Evolutionary conservation across 2,888 invertebrate species (phyloP).

Genomic region (Furcula furcula): DNA sequence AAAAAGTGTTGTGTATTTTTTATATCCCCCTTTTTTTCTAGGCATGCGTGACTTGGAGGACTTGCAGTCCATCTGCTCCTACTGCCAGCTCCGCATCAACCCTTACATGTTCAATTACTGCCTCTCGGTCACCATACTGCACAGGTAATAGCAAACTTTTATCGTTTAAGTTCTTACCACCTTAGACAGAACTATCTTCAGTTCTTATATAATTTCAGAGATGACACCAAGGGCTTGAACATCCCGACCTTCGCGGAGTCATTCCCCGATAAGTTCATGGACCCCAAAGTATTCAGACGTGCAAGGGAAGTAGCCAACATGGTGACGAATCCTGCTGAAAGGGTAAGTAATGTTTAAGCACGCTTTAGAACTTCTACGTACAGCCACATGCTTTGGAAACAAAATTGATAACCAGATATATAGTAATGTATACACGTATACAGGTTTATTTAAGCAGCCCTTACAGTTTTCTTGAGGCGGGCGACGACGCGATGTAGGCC

Average conservation of each 20-base stretch:
- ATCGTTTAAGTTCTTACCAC: background rate
- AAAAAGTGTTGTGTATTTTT: too few species aligned
- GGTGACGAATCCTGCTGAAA: slow-evolving; percentile 80
- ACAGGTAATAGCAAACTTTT: slow-evolving; percentile 69
- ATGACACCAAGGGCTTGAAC: slow-evolving; percentile 85
- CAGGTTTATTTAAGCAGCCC: too few species aligned
- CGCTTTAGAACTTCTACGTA: too few species aligned
- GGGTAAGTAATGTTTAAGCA: slow-evolving; percentile 83
- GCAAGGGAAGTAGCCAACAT: slow-evolving; percentile 87
- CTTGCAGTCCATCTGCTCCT: slow-evolving; percentile 84
- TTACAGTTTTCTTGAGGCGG: too few species aligned
- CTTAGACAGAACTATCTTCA: background rate
- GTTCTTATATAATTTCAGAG: slow-evolving; percentile 39
- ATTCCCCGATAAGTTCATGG: slow-evolving; percentile 92
- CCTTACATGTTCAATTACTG: slow-evolving; percentile 89
- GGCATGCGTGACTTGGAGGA: slow-evolving; percentile 87
- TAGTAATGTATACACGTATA: too few species aligned
- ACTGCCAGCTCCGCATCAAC: slow-evolving; percentile 86
- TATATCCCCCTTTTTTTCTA: slow-evolving; percentile 32
- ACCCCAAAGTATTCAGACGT: slow-evolving; percentile 85
- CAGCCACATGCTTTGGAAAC: too few species aligned
- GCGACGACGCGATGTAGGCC: too few species aligned
- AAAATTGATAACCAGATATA: too few species aligned
- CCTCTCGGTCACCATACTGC: slow-evolving; percentile 86
- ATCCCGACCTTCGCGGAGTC: slow-evolving; percentile 89